Percentiles rank a stretch among this genome's conserved stretches.
Conservation (phyloP, 2,113 vertebrate species). For the Eupsittula cactorum region DNA sequence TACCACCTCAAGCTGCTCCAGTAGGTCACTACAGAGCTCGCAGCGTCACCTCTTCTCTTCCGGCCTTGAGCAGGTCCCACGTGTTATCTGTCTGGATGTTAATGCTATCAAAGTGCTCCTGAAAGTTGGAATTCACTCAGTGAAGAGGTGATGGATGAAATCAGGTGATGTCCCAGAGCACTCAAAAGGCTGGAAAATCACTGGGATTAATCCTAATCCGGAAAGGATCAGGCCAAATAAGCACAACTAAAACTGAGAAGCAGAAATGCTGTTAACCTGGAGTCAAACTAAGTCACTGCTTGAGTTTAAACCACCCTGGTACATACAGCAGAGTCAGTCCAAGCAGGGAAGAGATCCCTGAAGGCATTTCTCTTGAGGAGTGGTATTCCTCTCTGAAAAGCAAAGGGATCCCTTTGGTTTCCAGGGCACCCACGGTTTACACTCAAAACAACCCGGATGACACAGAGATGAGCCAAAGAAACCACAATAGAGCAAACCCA, state of each 20-base stretch:
- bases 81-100: too few relatives aligned
- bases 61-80: neutral
- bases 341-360: neutral
- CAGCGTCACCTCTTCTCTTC: too few relatives aligned
- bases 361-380: neutral
- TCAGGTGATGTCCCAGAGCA: neutral
- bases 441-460: neutral
- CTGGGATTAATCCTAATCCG: neutral
- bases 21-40: neutral
- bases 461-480: neutral
- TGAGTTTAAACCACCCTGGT: neutral
- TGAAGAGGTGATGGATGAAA: neutral
- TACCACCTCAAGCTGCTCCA: neutral
- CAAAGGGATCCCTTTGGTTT: neutral
- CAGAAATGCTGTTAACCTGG: neutral
- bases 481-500: neutral
- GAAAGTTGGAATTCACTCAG: neutral
- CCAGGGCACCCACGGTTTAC: neutral
- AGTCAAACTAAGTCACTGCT: neutral
- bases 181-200: neutral
- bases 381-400: neutral
- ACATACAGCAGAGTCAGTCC: neutral
- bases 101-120: neutral
- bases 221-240: neutral
- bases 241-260: neutral